Evolutionary conservation across 1,140 invertebrate genomes (phyloP), one percentile per base, ranked within the genome.

Genomic region (Dreissena polymorpha): DNA sequence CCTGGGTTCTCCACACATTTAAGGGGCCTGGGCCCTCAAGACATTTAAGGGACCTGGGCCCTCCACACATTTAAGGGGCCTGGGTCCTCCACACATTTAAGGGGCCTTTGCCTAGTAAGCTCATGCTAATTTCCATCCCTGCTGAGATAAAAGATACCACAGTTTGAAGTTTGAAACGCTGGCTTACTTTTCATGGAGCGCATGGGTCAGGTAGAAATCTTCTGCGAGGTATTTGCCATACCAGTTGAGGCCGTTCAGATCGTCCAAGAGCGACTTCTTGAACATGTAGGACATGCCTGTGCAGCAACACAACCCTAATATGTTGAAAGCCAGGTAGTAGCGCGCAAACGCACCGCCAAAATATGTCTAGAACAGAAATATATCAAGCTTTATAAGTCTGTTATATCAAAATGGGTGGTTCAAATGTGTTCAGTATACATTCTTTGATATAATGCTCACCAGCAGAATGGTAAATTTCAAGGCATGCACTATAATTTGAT

Each of bases 281-380:
- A 99, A 95, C 51, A 99, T 93, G 71, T 98, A 97, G 5, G 98
- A 99, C 99, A 99, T 99, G 14, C 99, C 99, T 0, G 98, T 99
- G 87, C 98, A 97, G 93, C 98, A 99, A 92, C 99, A 99, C 85
- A 99, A 96, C 60, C 96, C 94, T 2, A 99, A 92, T 3, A 97
- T 94, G 93, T 99, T 98, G 8, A 98, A 97, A 0, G 96, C 95
- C 29, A 99, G 93, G 89, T 99, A 99, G 92, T 99, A 98, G 29
- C 99, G 94, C 53, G 98, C 97, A 93, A 99, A 97, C 49, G 97
- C 96, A n/a, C 98, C 99, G 18, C 99, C 99, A 94, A 99, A 99
- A 93, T 97, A 99, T 57, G 99, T 96, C 95, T 97, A n/a, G n/a
- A n/a, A n/a, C 86, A 21, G 88, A 87, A 75, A 49, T 63, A 83